These are phyloP conservation scores for Alethe diademata DNA, from an alignment of 2,113 vertebrate genomes.

Conservation along the genomic window DNA sequence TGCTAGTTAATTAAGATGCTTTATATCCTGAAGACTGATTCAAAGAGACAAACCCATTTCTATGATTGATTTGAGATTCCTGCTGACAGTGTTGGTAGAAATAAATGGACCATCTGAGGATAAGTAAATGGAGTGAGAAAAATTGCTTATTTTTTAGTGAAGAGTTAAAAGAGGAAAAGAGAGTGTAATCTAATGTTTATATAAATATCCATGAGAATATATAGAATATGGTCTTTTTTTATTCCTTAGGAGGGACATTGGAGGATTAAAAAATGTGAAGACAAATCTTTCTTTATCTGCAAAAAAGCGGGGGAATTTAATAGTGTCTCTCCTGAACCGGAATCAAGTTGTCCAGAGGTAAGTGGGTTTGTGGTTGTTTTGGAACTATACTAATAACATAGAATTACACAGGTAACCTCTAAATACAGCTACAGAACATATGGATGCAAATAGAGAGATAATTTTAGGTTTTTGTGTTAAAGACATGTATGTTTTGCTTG, in stretches of 20 bases:
- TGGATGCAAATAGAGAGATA: background rate
- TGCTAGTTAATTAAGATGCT: background rate
- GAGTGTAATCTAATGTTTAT: background rate
- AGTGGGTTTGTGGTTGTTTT: background rate
- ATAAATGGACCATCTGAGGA: background rate
- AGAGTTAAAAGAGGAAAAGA: background rate
- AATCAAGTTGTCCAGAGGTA: slow-evolving; percentile 84
- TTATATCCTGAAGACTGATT: background rate
- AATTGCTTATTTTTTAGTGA: background rate
- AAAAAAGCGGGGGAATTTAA: slow-evolving; percentile 71
- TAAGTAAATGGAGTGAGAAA: background rate
- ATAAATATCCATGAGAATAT: background rate
- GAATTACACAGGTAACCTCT: background rate
- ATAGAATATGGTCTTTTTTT: background rate
- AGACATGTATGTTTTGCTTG: background rate
- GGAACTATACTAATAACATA: background rate
- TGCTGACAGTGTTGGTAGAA: background rate
- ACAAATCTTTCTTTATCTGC: slow-evolving; percentile 80
- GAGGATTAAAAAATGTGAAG: slow-evolving; percentile 82
- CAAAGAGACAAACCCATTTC: background rate
- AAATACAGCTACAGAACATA: background rate
- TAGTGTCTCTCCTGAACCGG: slow-evolving; percentile 10
- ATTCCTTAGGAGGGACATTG: slow-evolving; percentile 80
- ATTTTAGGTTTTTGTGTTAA: background rate
- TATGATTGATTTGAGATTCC: background rate